phyloP scores from a whole-genome alignment of 2,113 vertebrate species.

The Poecile atricapillus region DNA sequence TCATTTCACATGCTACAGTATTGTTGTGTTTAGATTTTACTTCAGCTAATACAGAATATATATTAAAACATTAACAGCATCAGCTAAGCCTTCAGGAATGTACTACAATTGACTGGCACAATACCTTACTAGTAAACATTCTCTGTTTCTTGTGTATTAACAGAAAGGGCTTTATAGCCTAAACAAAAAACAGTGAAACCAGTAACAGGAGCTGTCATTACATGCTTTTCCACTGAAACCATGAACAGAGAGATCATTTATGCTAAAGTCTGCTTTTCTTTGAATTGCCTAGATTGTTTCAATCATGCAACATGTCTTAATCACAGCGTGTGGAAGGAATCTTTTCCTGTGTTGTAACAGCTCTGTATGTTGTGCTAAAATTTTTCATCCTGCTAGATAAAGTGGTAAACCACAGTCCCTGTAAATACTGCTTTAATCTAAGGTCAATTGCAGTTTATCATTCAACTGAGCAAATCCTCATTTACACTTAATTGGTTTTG shows the following conservation, averaged over 20 bases:
- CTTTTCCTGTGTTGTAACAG: conserved; percentile 31
- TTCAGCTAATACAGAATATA: background rate
- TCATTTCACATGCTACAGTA: background rate
- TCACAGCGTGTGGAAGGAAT: background rate
- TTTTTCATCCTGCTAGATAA: conserved; percentile 32
- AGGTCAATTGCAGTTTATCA: conserved; percentile 18
- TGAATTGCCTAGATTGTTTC: conserved; percentile 27
- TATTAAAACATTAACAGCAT: background rate
- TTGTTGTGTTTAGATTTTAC: background rate
- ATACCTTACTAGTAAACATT: background rate
- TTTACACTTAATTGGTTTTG: conserved; percentile 10
- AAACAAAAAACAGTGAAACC: conserved; percentile 13
- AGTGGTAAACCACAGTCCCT: background rate
- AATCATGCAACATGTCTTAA: conserved; percentile 2
- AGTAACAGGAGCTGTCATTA: conserved; percentile 11
- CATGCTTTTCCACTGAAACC: conserved; percentile 8
- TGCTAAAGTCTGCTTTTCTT: background rate
- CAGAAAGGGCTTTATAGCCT: conserved; percentile 52
- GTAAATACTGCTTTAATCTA: conserved; percentile 36
- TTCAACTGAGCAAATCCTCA: conserved; percentile 45
- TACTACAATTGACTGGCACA: conserved; percentile 15
- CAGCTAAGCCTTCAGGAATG: background rate
- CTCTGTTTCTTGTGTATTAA: conserved; percentile 47
- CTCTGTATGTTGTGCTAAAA: conserved; percentile 46
- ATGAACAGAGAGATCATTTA: conserved; percentile 30